Evolutionary conservation across 2,888 invertebrate species (phyloP), one percentile per base, ranked within the genome.

Genomic region (Ischnura elegans): DNA sequence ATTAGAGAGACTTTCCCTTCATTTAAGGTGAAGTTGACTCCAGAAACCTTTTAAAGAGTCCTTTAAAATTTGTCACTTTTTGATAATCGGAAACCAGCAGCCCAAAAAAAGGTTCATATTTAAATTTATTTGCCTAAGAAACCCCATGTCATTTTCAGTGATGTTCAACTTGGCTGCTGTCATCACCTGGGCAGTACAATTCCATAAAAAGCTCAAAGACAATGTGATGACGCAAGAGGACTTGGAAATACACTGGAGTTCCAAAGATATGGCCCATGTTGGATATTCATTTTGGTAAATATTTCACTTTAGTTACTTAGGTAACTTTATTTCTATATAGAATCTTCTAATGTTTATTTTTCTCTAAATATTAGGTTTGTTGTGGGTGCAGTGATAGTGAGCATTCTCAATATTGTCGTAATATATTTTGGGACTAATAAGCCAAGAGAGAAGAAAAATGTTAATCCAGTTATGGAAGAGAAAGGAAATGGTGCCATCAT

Each of bases 231-330:
- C 98, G 0, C 97, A 97, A 93, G 98, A 98, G 95, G 98, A 99
- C 95, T 97, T 97, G 94, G 97, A 97, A 55, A 97, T 97, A 95
- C 97, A 97, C 95, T 99, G 99, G 98, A 97, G 97, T 47, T 98
- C 98, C 0, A 97, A 98, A 94, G 98, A 97, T 93, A 97, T 97
- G 95, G 98, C 98, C 0, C 97, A 97, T 95, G 96, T 99, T 84
- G 99, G 98, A 93, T 97, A 98, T 95, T 99, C 99, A 8, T 99
- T 98, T 96, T 99, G 98, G 98, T 98, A 95, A 96, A 95, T 94
- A 85, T 43, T 47, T 13, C n/a, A n/a, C n/a, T n/a, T n/a, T n/a
- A n/a, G n/a, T n/a, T n/a, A n/a, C n/a, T 61, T 93, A 42, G 36
- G n/a, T n/a, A n/a, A 10, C 8, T 86, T 86, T 4, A 87, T 87